Base-by-base conservation (phyloP, 1,140 invertebrate genomes). In the Lepidurus arcticus region DNA sequence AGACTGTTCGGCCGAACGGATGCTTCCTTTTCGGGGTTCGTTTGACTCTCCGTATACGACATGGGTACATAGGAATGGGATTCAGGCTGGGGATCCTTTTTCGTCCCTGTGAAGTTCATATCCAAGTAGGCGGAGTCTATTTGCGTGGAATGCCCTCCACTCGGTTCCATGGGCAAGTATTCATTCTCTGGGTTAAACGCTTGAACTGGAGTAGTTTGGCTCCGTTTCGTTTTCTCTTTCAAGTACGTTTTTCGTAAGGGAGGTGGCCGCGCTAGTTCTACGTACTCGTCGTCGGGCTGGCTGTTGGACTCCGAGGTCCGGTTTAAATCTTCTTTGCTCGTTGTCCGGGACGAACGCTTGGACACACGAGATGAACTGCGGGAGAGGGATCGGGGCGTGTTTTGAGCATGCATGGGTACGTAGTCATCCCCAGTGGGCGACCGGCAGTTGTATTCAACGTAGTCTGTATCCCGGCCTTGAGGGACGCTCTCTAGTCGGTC, bases 381-480 rank as follows among this genome's bases (percentile, higher is more conserved):
- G 9, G 74, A 75, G 74, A 42, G 34, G 13, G 43, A 42, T 6
- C 74, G 34, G 43, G 34, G 34, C 34, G 74, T 75, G 34, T 13
- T 75, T 42, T 9, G 43, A 42, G 44, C 78, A 73, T 77, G 24
- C 78, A 75, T 74, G 11, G 74, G 74, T 45, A 75, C 75, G 24
- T 73, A 76, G 24, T 73, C 78, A 13, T 75, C 78, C 5, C 42
- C 10, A 7, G 65, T 42, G 21, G 73, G 78, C 42, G 53, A 76
- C 26, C 45, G 78, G 24, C 78, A 75, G 44, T 53, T 73, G 78
- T 78, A 78, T 73, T 80, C 79, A n/a, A 80, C 77, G 73, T 80
- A 80, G 43, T 80, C 79, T 44, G 77, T 76, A 80, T 80, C 79
- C 24, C 76, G 75, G 26, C 79, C 79, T 47, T 80, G 79, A 5